Evolutionary conservation across 2,888 invertebrate genomes (phyloP), one percentile per base, ranked within the genome.

Genomic region (Hoplodrina blanda): DNA sequence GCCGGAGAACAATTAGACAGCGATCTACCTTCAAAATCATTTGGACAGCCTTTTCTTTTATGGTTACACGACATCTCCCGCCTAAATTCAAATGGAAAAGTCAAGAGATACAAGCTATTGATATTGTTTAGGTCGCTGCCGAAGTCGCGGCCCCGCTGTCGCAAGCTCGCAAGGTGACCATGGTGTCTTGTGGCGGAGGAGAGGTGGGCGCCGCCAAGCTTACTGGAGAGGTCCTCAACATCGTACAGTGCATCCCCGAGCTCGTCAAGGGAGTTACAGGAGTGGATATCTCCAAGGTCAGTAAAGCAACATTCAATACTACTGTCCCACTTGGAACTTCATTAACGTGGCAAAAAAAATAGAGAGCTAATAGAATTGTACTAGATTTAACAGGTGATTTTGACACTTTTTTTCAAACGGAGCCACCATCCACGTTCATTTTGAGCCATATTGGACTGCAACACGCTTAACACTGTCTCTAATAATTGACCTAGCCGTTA

Each of bases 131-230:
- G 99, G 97, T 99, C 89, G 99, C 99, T 33, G 99, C 99, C 41
- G 99, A 99, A 95, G 98, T 99, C 56, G 99, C 99, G 50, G 99
- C 99, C 37, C 99, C 99, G 8, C 93, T 99, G 82, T 98, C 99
- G 0, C 98, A 99, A 92, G 97, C 98, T 10, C 99, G 99, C 92
- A 99, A 99, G 94, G 98, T 99, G 78, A 99, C 99, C 8, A 99
- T 99, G 99, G 98, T 99, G 20, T 98, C 99, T 1, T 98, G 98
- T 86, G 99, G 99, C 44, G 97, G 97, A 68, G 98, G 99, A 49
- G 98, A 99, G 61, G 96, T 99, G 46, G 99, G 99, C 44, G 99
- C 99, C 0, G 98, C 99, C 78, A 99, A 99, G 93, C 96, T 99
- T 78, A 99, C 99, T 5, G 98, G 98, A 53, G 99, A 99, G 95